A percentile compares a stretch with the other conserved stretches of the same genome.
Evolutionary conservation across 2,888 invertebrate species (phyloP).

Genomic region (Eupithecia exiguata): DNA sequence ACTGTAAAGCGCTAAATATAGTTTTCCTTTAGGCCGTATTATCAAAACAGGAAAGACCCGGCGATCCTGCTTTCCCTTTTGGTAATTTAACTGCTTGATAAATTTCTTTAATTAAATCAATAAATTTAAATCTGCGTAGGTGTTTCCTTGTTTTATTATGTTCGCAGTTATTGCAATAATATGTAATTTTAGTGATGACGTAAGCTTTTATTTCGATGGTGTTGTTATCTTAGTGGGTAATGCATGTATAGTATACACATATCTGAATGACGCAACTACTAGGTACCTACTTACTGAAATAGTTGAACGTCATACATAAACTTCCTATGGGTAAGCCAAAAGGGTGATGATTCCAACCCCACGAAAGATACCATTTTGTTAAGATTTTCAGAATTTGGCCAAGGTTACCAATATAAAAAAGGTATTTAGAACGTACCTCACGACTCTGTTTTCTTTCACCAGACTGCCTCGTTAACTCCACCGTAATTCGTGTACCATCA

Average conservation of each 20-base stretch:
- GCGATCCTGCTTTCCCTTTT: background rate
- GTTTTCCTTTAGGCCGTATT: background rate
- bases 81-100: background rate
- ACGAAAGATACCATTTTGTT: background rate
- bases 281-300: background rate
- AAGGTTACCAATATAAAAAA: background rate
- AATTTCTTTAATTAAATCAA: background rate
- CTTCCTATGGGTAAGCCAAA: background rate
- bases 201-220: background rate
- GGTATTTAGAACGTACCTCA: background rate
- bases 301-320: background rate
- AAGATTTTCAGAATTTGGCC: background rate
- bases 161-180: background rate
- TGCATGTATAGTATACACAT: no score
- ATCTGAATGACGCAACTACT: background rate
- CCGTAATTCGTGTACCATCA: conserved; percentile 25
- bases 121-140: background rate
- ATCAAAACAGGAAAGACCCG: background rate
- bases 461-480: background rate
- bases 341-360: background rate
- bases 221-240: background rate
- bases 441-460: background rate
- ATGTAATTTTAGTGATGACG: background rate
- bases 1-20: no score
- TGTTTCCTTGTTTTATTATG: background rate